A percentile compares a stretch with the other conserved stretches of the same genome.
These are phyloP conservation scores for Sciurus carolinensis DNA, from an alignment of 2,797 vertebrate genomes.

Conservation along the genomic window DNA sequence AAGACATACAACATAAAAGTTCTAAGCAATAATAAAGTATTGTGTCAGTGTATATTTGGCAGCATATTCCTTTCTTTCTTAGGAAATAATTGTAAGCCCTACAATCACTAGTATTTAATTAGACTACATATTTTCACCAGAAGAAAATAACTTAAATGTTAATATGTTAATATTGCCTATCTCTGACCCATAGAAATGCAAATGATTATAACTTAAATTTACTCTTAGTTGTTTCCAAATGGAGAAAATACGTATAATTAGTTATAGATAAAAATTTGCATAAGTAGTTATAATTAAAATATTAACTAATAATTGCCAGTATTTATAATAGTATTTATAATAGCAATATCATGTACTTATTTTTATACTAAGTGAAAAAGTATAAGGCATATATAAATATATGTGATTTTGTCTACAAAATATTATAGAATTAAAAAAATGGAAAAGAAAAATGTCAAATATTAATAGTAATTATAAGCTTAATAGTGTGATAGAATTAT, in stretches of 20 bases:
- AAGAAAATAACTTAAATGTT: neutral
- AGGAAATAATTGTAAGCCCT: neutral
- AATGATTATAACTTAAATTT: neutral
- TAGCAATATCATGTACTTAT: neutral
- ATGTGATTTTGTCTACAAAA: neutral
- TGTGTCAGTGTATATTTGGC: neutral
- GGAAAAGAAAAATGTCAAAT: neutral
- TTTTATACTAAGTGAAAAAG: neutral
- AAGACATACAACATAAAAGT: neutral
- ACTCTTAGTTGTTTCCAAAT: neutral
- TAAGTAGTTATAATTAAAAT: constrained; percentile 18
- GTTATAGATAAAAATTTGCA: neutral
- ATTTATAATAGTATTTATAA: neutral
- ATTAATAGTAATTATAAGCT: neutral
- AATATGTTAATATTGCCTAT: neutral
- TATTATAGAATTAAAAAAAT: neutral
- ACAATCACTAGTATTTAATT: neutral
- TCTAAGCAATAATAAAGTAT: neutral
- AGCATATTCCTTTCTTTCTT: neutral
- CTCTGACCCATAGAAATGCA: neutral
- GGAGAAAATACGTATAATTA: neutral
- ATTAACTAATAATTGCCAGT: neutral
- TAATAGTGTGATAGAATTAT: neutral
- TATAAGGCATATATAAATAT: neutral
- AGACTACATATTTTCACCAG: neutral